phyloP scores from a whole-genome alignment of 2,797 vertebrate species.

The Paratrypauchen microcephalus region DNA sequence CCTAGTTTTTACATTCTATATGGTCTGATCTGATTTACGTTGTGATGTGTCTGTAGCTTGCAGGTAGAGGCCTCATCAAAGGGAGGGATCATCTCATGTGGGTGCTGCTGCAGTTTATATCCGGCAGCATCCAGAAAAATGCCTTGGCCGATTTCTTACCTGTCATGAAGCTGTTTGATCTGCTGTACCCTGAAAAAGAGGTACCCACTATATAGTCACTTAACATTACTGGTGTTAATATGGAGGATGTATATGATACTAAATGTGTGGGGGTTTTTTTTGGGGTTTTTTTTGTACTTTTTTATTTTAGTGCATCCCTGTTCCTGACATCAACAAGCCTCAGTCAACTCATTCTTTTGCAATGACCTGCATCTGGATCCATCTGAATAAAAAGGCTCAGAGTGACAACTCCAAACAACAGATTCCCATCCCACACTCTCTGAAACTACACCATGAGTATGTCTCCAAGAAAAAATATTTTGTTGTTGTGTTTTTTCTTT shows the following conservation, averaged over 20 bases:
- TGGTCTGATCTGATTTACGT: background rate
- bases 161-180: constrained; percentile 99
- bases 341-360: constrained; percentile 98
- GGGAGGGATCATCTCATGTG: constrained; percentile 98
- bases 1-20: background rate
- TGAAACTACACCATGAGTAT: constrained; percentile 96
- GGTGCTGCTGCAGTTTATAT: constrained; percentile 98
- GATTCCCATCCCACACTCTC: constrained; percentile 97
- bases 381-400: constrained; percentile 97
- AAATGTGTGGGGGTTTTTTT: background rate
- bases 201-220: constrained; percentile 55
- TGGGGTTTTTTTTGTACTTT: background rate
- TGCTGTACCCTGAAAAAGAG: constrained; percentile 98
- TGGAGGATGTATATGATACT: background rate
- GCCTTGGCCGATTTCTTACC: constrained; percentile 95
- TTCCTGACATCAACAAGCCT: constrained; percentile 98
- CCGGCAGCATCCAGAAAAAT: constrained; percentile 99
- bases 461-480: background rate
- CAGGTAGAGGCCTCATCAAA: constrained; percentile 95
- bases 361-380: constrained; percentile 99
- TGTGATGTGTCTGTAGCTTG: constrained; percentile 77
- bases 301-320: constrained; percentile 89
- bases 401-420: constrained; percentile 95
- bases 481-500: background rate
- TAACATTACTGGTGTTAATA: background rate